Evolutionary conservation across 2,888 invertebrate species (phyloP).

Genomic region (Idaea aversata): DNA sequence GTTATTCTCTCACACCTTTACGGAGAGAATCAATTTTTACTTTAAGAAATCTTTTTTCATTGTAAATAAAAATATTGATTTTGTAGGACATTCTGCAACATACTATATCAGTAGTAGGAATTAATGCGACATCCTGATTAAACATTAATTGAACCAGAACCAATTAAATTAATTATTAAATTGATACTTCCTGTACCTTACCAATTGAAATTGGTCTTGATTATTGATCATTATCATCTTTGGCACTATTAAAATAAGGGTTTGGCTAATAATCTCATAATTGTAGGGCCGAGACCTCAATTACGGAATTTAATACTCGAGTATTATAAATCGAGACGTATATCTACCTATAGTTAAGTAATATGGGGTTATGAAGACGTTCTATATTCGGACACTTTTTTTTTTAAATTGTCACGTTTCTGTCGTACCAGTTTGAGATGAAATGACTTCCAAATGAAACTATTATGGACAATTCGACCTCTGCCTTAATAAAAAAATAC

Average conservation of each 20-base stretch:
- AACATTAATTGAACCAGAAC: constrained; percentile 6
- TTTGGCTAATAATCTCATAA: constrained; percentile 42
- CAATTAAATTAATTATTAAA: constrained; percentile 8
- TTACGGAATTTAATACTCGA: constrained; percentile 58
- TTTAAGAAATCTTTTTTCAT: not conserved
- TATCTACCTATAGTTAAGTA: not conserved
- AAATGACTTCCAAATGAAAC: too few species aligned
- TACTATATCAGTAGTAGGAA: not conserved
- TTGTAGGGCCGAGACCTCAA: constrained; percentile 64
- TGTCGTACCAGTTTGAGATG: too few species aligned
- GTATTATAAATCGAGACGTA: constrained; percentile 12
- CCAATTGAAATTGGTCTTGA: constrained; percentile 15
- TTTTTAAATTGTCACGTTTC: not conserved
- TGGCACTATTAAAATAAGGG: constrained; percentile 23
- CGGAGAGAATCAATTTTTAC: too few species aligned
- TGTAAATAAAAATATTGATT: not conserved
- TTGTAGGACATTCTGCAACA: not conserved
- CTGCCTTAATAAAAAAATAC: too few species aligned
- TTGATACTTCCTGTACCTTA: constrained; percentile 15
- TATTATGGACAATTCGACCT: too few species aligned
- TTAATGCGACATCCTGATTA: constrained; percentile 3
- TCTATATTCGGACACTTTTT: not conserved
- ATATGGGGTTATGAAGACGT: not conserved
- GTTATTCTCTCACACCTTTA: too few species aligned
- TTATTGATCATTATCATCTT: constrained; percentile 17